A percentile compares a stretch with the other conserved stretches of the same genome.
Conservation (phyloP, 1,140 invertebrate genomes). For the Myzus persicae region DNA sequence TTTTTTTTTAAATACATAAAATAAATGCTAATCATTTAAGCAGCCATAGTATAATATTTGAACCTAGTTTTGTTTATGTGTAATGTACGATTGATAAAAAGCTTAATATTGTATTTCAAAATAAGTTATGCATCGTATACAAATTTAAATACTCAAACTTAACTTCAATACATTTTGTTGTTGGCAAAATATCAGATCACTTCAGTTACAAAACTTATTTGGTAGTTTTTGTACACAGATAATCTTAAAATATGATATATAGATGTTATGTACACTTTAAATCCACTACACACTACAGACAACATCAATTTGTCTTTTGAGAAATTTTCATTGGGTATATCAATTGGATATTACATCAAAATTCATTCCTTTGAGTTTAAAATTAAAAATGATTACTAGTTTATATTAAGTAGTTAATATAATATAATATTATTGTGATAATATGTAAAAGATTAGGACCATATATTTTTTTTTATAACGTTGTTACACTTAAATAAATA, state of each 20-base stretch:
- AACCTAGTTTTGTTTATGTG: background rate
- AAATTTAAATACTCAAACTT: background rate
- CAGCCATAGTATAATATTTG: background rate
- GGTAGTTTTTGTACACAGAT: background rate
- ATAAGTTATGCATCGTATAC: background rate
- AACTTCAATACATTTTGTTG: slow-evolving; percentile 1
- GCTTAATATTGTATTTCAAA: background rate
- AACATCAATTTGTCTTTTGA: background rate
- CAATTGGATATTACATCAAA: no score
- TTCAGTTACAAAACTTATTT: background rate
- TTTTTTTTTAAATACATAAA: background rate
- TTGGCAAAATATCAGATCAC: slow-evolving; percentile 5
- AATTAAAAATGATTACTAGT: background rate
- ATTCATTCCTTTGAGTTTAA: background rate
- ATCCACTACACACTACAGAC: background rate
- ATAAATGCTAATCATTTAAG: background rate
- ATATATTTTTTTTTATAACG: background rate
- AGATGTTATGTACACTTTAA: background rate
- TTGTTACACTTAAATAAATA: slow-evolving; percentile 13
- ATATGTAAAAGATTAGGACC: background rate
- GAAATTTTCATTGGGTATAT: background rate
- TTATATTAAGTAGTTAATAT: background rate
- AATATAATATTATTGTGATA: background rate
- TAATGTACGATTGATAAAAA: background rate
- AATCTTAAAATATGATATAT: background rate